A percentile compares a stretch with the other conserved stretches of the same genome.
phyloP scores from a whole-genome alignment of 2,888 invertebrate species.

The Xanthorhoe designata region DNA sequence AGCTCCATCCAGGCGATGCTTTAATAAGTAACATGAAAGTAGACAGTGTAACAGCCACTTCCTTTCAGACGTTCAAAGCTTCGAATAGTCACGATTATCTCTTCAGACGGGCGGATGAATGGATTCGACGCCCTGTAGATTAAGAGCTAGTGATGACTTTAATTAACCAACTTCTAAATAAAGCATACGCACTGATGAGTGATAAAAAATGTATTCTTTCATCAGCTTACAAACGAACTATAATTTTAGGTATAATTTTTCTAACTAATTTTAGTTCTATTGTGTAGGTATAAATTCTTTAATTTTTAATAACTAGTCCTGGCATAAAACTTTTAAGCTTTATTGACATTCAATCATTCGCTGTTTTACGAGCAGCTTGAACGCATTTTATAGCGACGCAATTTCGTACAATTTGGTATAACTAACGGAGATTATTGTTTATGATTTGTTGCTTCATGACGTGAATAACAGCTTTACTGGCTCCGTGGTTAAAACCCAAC shows the following conservation, averaged over 20 bases:
- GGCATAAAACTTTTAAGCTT: no score
- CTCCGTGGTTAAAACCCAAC: constrained; percentile 40
- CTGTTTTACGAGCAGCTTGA: not conserved
- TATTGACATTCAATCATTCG: no score
- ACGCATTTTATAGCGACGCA: not conserved
- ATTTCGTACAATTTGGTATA: not conserved
- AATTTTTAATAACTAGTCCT: no score
- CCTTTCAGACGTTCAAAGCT: constrained; percentile 34
- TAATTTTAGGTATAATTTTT: no score
- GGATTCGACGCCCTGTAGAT: constrained; percentile 31
- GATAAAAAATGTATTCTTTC: no score
- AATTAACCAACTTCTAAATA: not conserved
- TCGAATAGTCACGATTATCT: constrained; percentile 51
- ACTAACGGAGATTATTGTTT: not conserved
- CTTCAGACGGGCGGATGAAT: constrained; percentile 49
- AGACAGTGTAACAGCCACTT: constrained; percentile 32
- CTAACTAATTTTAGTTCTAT: no score
- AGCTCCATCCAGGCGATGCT: constrained; percentile 29
- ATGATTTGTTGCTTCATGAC: constrained; percentile 1
- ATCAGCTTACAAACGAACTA: no score
- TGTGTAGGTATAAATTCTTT: no score
- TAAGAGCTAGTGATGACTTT: constrained; percentile 12
- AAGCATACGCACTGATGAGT: no score
- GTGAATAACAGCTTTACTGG: constrained; percentile 28
- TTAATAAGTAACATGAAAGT: constrained; percentile 44